These are phyloP conservation scores for Galbula dea DNA, from an alignment of 2,113 vertebrate species.

Conservation along the genomic window DNA sequence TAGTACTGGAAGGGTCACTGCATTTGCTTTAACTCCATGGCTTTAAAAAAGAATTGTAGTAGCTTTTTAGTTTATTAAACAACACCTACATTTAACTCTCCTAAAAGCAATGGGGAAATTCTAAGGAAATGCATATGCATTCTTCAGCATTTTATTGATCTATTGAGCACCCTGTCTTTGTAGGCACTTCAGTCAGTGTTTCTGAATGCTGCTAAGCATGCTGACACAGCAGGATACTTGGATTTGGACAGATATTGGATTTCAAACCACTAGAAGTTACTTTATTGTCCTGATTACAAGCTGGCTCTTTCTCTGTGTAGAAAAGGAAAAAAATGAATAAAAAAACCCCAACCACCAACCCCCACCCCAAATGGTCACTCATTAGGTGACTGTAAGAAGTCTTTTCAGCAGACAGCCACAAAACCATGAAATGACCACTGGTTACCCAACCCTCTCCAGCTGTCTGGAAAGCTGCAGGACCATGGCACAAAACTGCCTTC, in stretches of 20 bases:
- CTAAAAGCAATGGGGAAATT: background rate
- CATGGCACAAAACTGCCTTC: background rate
- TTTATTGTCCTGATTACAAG: background rate
- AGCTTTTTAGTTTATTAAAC: background rate
- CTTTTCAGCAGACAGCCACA: background rate
- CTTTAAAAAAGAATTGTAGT: background rate
- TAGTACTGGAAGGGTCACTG: background rate
- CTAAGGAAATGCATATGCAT: background rate
- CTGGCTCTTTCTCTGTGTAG: background rate
- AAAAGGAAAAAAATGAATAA: background rate
- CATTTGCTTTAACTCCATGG: background rate
- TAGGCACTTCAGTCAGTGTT: background rate
- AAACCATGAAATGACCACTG: background rate
- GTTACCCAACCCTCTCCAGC: background rate
- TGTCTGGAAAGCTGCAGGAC: background rate
- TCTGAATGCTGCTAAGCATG: background rate
- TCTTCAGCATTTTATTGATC: background rate
- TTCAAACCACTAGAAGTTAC: background rate
- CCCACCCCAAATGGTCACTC: background rate
- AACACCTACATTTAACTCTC: background rate
- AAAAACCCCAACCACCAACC: no score
- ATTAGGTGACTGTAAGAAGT: background rate
- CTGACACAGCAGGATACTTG: background rate
- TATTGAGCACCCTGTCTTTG: background rate
- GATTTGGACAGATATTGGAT: background rate